Base-by-base conservation (phyloP, 2,888 invertebrate species). In the Trissoscelio sp. region DNA sequence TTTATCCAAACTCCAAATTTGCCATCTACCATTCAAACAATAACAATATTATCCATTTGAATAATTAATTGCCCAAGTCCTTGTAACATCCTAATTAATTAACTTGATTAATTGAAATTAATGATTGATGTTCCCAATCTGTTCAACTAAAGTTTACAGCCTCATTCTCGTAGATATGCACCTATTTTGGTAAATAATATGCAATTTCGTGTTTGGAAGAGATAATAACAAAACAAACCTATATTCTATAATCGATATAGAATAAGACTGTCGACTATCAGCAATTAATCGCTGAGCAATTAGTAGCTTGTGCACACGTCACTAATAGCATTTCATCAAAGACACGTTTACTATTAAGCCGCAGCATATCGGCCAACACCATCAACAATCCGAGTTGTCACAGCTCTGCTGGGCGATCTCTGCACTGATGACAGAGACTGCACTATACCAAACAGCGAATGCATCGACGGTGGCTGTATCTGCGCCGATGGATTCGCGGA, bases 351-450 rank as follows among this genome's bases (percentile, higher is more conserved):
- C 79, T 69, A 53, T 77, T 91, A 80, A 51, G 91, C 93, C 39
- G 92, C 93, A 78, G 93, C 93, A 51, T 93, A 93, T 88, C 92
- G 94, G 84, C 94, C 94, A 53, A 94, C 94, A 0, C 94, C 94
- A 20, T 94, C 94, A 14, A 94, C 94, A 24, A 93, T 94, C 75
- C 92, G 93, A 83, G 93, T 93, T 91, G 94, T 93, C 87, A 93
- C 92, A 42, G 95, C 96, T 6, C 92, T 96, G 77, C 93, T 97
- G 16, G 97, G 96, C 6, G 97, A 97, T 89, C 92, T 96, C 34
- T 97, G 97, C 91, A 93, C 94, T 12, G 94, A 94, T 79, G 93
- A 94, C 87, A 92, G 92, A 24, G 95, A 95, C 88, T 96, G 96
- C 90, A 90, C 93, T 18, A 95, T 96, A 58, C 93, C 94, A 4